phyloP scores from a whole-genome alignment of 35 echinoderm and acorn worm genomes.

The Heliocidaris tuberculata region DNA sequence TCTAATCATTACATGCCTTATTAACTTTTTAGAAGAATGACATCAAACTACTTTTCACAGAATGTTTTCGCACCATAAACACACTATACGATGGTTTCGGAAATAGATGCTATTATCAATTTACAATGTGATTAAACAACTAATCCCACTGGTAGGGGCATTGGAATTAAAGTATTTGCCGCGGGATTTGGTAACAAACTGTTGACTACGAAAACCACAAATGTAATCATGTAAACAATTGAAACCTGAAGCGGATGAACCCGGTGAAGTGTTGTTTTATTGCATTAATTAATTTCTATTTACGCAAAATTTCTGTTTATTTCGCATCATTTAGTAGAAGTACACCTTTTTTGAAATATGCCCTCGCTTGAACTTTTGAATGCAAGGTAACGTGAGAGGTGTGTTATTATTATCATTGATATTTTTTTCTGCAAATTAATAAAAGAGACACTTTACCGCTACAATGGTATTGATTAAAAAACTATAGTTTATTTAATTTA shows the following conservation, averaged over 20 bases:
- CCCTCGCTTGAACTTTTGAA: background rate
- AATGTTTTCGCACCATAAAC: background rate
- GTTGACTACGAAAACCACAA: background rate
- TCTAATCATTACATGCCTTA: no score
- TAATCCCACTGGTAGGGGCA: background rate
- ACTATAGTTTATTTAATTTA: no score
- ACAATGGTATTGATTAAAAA: no score
- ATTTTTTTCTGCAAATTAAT: background rate
- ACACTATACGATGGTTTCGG: background rate
- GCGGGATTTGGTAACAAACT: background rate
- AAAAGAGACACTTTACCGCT: no score
- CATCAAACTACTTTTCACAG: background rate
- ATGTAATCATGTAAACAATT: background rate
- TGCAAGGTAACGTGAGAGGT: background rate
- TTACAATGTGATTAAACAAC: conserved; percentile 13
- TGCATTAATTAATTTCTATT: background rate
- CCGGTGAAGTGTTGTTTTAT: background rate
- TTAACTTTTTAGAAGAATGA: background rate
- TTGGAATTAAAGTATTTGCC: conserved; percentile 19
- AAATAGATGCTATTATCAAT: background rate
- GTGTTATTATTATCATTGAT: background rate
- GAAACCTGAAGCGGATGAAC: background rate
- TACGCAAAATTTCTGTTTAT: background rate
- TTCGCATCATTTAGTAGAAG: background rate
- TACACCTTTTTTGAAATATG: background rate